phyloP scores from a whole-genome alignment of 1,140 invertebrate species.

The Diorhabda sublineata region DNA sequence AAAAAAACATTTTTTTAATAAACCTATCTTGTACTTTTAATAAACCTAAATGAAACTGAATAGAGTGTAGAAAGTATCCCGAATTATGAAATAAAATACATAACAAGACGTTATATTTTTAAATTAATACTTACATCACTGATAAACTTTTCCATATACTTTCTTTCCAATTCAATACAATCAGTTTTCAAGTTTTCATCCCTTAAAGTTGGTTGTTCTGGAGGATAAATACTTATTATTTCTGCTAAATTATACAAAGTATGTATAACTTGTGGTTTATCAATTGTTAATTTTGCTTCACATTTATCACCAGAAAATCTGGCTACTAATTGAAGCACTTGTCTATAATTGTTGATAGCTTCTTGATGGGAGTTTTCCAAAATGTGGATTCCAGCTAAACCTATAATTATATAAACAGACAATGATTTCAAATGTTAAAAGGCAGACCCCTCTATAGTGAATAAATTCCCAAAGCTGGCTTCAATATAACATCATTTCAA shows the following conservation, averaged over 20 bases:
- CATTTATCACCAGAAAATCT: slow-evolving; percentile 50
- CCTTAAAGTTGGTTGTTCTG: slow-evolving; percentile 50
- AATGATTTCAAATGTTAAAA: no score
- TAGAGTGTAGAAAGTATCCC: background rate
- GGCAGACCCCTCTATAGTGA: no score
- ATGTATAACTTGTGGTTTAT: slow-evolving; percentile 60
- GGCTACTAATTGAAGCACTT: slow-evolving; percentile 54
- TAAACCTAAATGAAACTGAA: no score
- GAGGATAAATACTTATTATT: slow-evolving; percentile 45
- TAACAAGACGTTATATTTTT: background rate
- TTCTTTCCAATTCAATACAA: slow-evolving; percentile 53
- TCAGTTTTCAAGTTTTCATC: slow-evolving; percentile 52
- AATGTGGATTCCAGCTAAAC: slow-evolving; percentile 61
- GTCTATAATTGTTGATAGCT: slow-evolving; percentile 60
- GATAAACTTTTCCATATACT: slow-evolving; percentile 57
- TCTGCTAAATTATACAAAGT: slow-evolving; percentile 64
- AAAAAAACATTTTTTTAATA: background rate
- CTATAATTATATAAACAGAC: slow-evolving; percentile 14
- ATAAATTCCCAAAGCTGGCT: no score
- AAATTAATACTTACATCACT: slow-evolving; percentile 19
- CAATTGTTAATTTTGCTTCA: slow-evolving; percentile 41
- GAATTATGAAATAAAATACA: slow-evolving; percentile 6
- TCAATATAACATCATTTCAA: no score
- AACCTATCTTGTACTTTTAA: no score
- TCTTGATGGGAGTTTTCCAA: slow-evolving; percentile 52